These are phyloP conservation scores for Cyclophora punctaria DNA, from an alignment of 2,888 invertebrate genomes.

Conservation along the genomic window DNA sequence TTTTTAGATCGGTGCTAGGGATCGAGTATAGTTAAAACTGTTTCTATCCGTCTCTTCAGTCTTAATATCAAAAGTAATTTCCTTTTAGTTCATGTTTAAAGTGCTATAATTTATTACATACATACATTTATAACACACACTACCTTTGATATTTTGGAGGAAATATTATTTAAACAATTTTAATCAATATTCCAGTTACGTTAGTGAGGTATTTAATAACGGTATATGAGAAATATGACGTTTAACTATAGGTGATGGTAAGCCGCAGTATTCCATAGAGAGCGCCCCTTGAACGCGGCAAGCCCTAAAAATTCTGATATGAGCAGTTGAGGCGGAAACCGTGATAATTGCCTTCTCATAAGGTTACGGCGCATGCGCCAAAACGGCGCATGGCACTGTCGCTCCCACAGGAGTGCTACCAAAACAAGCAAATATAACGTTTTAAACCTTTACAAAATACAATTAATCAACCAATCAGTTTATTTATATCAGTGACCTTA, in stretches of 20 bases:
- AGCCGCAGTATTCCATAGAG: constrained; percentile 21
- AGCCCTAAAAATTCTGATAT: constrained; percentile 54
- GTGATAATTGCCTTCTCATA: constrained; percentile 47
- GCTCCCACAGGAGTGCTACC: constrained; percentile 29
- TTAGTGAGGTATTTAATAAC: too few relatives aligned
- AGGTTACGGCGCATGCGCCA: constrained; percentile 42
- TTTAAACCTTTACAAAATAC: constrained; percentile 15
- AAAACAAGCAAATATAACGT: constrained; percentile 38
- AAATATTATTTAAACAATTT: too few relatives aligned
- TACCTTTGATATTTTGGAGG: too few relatives aligned
- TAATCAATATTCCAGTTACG: too few relatives aligned
- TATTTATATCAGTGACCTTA: constrained; percentile 6
- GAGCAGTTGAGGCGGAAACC: constrained; percentile 49
- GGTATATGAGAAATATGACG: too few relatives aligned
- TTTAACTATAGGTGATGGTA: constrained; percentile 8
- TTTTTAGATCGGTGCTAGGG: too few relatives aligned
- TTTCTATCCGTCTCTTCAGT: too few relatives aligned
- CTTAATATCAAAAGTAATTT: too few relatives aligned
- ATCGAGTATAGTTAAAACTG: too few relatives aligned
- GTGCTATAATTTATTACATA: too few relatives aligned
- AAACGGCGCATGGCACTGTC: constrained; percentile 48
- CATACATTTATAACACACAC: too few relatives aligned
- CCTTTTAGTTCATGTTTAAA: too few relatives aligned
- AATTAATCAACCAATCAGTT: background rate
- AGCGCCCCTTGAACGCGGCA: constrained; percentile 28